Base-by-base conservation (phyloP, 2,888 invertebrate genomes). In the Dascillus cervinus region DNA sequence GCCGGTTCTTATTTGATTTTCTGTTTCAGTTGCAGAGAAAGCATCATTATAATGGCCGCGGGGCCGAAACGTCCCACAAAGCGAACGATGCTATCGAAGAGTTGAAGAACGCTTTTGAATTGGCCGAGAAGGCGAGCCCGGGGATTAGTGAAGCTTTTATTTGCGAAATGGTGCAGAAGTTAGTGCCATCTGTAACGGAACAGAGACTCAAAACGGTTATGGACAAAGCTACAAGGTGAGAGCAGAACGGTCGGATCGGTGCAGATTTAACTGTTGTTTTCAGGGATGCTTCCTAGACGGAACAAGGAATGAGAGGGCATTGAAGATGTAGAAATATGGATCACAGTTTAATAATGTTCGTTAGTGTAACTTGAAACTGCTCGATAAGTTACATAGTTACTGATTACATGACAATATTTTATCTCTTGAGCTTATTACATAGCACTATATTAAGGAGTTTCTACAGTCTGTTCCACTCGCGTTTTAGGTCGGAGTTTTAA, bases 121-220 rank as follows among this genome's bases (percentile, higher is more conserved):
- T 79, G 44, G 88, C 89, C 24, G 90, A 91, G 68, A 73, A 83
- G 51, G 73, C 81, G 47, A 85, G 85, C 66, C 89, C 91, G 26
- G 91, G 91, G 30, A 82, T 92, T 63, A 86, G 85, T 41, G 81
- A 90, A 53, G 77, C 82, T 40, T 82, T 92, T 61, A 73, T 86
- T 40, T 73, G 77, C 49, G 84, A 85, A 63, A 73, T 87, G 53
- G 71, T 86, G 46, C 74, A 74, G 49, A 77, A 79, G 61, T 62
- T 83, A 49, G 70, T 78, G 61, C 79, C 79, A 47, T 72, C 73
- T 38, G 69, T 73, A 46, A 70, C 73, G 41, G 75, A 75, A 54
- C 72, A 72, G 47, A 67, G 72, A 56, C 70, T 75, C 43, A 72
- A 70, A 49, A 67, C 63, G 51, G 69, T 74, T 48, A 67, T 75